Percentiles rank a stretch among this genome's conserved stretches.
These are phyloP conservation scores for Henricia sp. DNA, from an alignment of 53 echinoderm and acorn worm species.

Conservation along the genomic window DNA sequence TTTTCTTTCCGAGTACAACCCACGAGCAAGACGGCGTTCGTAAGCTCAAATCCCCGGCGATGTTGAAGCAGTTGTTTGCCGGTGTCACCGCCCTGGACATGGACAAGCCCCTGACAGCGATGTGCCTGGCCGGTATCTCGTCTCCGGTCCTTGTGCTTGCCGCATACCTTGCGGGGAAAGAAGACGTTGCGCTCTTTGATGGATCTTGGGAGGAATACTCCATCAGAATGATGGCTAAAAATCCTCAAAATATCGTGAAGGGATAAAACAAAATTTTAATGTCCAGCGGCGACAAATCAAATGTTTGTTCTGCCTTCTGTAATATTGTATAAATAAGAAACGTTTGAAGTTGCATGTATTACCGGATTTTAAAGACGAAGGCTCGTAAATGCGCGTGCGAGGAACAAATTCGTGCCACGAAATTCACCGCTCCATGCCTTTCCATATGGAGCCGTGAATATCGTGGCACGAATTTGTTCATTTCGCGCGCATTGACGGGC, in stretches of 20 bases:
- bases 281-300: too few species aligned
- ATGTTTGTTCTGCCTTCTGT: too few species aligned
- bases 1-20: constrained; percentile 71
- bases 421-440: too few species aligned
- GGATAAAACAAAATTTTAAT: too few species aligned
- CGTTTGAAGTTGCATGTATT: too few species aligned
- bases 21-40: constrained; percentile 41
- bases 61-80: constrained; percentile 69
- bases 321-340: too few species aligned
- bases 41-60: constrained; percentile 70
- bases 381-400: too few species aligned
- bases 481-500: too few species aligned
- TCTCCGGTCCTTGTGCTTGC: constrained; percentile 81
- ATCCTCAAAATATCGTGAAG: constrained; percentile 43
- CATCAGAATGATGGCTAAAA: constrained; percentile 50
- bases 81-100: constrained; percentile 76
- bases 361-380: too few species aligned
- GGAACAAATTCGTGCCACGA: too few species aligned
- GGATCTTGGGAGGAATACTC: constrained; percentile 92
- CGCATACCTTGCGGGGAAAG: constrained; percentile 79
- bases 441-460: too few species aligned
- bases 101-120: constrained; percentile 68
- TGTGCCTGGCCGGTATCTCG: constrained; percentile 85
- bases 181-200: constrained; percentile 80
- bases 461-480: too few species aligned